Base-by-base conservation (phyloP, 2,797 vertebrate species). In the Salmo trutta region DNA sequence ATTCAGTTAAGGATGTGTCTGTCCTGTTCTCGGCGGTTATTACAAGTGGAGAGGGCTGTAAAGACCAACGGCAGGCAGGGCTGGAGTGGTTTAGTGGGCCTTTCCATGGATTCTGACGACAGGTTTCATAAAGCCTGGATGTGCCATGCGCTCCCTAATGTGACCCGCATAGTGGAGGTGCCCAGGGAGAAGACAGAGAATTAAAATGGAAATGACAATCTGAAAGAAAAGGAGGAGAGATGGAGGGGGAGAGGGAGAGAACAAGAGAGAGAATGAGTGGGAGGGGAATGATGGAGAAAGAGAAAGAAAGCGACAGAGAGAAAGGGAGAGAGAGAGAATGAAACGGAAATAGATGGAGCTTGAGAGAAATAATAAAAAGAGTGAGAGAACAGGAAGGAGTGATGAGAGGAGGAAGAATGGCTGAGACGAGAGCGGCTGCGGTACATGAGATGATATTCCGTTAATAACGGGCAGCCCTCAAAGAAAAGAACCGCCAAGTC, bases 91-190 rank as follows among this genome's bases (percentile, higher is more conserved):
- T 74, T 47, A 47, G 17, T 14, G 51, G 65, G 81, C 83, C 90
- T 93, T 93, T 93, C 86, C 83, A 79, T 71, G 91, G 91, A 93
- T 91, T 92, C 82, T 87, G 88, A 88, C 85, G 87, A 87, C 83
- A 83, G 88, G 84, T 84, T 83, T 93, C 93, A 80, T 77, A 89
- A 94, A 93, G 89, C 90, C 88, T 69, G 85, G 90, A 88, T 7
- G 59, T 64, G 12, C 21, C n/a, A 10, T 12, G 8, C 64, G 3
- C 82, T 92, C 91, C 91, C 92, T 92, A 92, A 93, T 86, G 91
- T 93, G 95, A 95, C 94, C 95, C 93, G 94, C 94, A 95, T 95
- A 95, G 93, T 95, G 95, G 93, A 91, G 91, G 92, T 73, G 86
- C 94, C 93, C 93, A 88, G 91, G 92, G 92, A 93, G 90, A 86